These are phyloP conservation scores for Synergus itoensis DNA, from an alignment of 2,888 invertebrate species.

Conservation along the genomic window DNA sequence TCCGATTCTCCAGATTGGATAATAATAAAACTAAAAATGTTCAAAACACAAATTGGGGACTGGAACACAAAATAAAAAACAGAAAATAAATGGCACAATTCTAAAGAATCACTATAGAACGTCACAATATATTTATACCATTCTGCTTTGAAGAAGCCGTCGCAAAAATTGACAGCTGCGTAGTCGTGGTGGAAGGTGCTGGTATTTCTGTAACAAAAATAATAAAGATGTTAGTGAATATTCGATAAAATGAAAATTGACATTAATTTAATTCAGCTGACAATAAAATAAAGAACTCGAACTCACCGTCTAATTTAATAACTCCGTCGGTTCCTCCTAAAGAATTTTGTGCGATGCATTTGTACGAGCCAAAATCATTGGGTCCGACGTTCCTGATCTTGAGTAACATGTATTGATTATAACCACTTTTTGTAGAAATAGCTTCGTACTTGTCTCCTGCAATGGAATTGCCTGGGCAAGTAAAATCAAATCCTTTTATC, in stretches of 20 bases:
- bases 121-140: conserved; percentile 76
- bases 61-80: too few species aligned
- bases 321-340: conserved; percentile 93
- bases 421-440: conserved; percentile 89
- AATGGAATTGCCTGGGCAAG: conserved; percentile 74
- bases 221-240: background rate
- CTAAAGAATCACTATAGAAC: too few species aligned
- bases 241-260: background rate
- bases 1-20: too few species aligned
- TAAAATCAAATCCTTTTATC: conserved; percentile 60
- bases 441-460: conserved; percentile 94
- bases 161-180: conserved; percentile 80
- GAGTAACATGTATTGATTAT: conserved; percentile 94
- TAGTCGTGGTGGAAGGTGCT: conserved; percentile 89
- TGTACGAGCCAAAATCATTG: conserved; percentile 92
- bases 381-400: conserved; percentile 90
- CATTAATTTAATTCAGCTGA: background rate
- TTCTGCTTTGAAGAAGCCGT: conserved; percentile 83
- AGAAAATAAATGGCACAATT: too few species aligned
- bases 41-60: too few species aligned
- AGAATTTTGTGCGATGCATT: conserved; percentile 95
- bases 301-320: conserved; percentile 92
- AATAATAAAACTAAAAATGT: too few species aligned
- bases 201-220: conserved; percentile 85
- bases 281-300: background rate